Evolutionary conservation across 2,113 vertebrate genomes (phyloP).

Genomic region (Artemisiospiza belli): DNA sequence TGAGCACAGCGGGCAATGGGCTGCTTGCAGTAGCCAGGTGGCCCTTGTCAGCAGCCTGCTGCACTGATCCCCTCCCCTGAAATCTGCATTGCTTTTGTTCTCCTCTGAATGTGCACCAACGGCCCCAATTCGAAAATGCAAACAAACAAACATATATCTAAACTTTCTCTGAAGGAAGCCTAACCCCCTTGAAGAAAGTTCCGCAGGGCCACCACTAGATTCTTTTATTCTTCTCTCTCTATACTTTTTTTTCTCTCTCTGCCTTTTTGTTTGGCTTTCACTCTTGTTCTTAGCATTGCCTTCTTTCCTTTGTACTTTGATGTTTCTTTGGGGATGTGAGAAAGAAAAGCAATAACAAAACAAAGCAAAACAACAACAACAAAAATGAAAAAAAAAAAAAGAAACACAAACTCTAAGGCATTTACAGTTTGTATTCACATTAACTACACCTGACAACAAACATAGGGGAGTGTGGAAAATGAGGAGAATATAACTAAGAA

Average conservation of each 20-base stretch:
- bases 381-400: background rate
- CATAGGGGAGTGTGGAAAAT: background rate
- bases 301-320: conserved; percentile 56
- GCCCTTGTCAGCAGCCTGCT: background rate
- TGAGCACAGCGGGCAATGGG: background rate
- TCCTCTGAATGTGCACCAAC: background rate
- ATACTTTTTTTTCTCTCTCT: background rate
- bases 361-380: conserved; percentile 8
- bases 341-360: conserved; percentile 25
- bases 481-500: background rate
- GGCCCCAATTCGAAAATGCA: conserved; percentile 39
- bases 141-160: conserved; percentile 32
- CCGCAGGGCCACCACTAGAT: background rate
- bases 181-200: conserved; percentile 42
- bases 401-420: background rate
- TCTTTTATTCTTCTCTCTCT: background rate
- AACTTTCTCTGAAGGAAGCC: conserved; percentile 60
- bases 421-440: background rate
- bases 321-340: conserved; percentile 47
- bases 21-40: conserved; percentile 39
- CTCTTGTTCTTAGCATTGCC: conserved; percentile 20
- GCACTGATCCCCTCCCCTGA: background rate
- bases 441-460: background rate
- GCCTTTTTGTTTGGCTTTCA: conserved; percentile 21
- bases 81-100: conserved; percentile 65